phyloP scores from a whole-genome alignment of 2,113 vertebrate species.

The Macrotus californicus region DNA sequence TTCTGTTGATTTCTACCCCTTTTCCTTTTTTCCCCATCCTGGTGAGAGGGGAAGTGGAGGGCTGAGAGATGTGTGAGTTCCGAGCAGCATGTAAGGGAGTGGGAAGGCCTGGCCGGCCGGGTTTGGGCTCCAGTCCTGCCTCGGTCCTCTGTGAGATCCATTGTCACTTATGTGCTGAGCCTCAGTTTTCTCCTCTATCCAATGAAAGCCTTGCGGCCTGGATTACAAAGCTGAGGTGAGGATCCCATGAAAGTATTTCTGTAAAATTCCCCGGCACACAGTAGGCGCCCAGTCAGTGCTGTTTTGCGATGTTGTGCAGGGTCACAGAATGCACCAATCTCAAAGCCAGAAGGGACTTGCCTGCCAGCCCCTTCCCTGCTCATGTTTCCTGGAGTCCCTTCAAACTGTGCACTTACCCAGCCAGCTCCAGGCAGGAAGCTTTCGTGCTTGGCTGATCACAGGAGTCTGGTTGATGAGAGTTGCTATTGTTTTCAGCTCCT shows the following conservation, averaged over 20 bases:
- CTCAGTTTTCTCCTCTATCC: background rate
- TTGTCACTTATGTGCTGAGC: background rate
- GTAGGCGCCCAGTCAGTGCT: background rate
- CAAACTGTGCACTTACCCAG: background rate
- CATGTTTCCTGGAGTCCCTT: background rate
- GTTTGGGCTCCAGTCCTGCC: background rate
- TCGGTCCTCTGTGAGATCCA: background rate
- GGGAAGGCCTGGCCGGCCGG: background rate
- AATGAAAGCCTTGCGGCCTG: background rate
- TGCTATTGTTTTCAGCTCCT: constrained; percentile 4
- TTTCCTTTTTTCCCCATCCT: background rate
- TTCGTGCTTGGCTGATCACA: constrained; percentile 19
- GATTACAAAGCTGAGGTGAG: background rate
- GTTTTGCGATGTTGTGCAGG: background rate
- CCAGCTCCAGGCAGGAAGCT: background rate
- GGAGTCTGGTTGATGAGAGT: background rate
- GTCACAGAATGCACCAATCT: background rate
- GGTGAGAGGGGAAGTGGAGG: background rate
- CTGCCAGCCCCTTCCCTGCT: background rate
- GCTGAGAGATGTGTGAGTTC: background rate
- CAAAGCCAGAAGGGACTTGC: background rate
- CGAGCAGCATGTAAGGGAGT: background rate
- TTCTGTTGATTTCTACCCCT: background rate
- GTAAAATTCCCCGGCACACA: background rate
- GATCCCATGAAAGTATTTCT: background rate